Base-by-base conservation (phyloP, 2,888 invertebrate species). In the Luffia ferchaultella region DNA sequence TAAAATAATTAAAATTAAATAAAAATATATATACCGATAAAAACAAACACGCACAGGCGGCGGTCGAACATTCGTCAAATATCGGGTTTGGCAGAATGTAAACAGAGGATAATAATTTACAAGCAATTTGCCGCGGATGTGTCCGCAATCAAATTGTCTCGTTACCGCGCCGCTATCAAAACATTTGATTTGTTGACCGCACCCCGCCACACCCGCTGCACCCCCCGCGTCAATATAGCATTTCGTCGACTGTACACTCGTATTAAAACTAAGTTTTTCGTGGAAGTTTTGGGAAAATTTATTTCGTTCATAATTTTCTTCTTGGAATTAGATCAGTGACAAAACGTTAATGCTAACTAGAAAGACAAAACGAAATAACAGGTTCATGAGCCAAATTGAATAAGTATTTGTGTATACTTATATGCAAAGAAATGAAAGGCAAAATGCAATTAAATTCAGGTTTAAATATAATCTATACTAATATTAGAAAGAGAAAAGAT, bases 141-240 rank as follows among this genome's bases (percentile, higher is more conserved):
- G 82, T 80, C 79, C 79, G 83, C 80, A 83, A 83, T 83, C 83
- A 83, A 83, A 83, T 83, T 83, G 83, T 83, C 83, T 83, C 82
- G 83, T 83, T 83, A 82, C 80, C 80, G 75, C 77, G 49, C 30
- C 30, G 79, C 79, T 83, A 83, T 83, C 79, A 83, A 79, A 83
- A 83, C 83, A 83, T 83, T 83, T 83, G 83, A 83, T 83, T 83
- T 83, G 83, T 83, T 79, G 80, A 67, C 65, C 55, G 57, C 57
- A 53, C 62, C 64, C 41, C 45, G 46, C 46, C 46, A 40, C 19
- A 15, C 16, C 1, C 19, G 30, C 15, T 2, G 46, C 30, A 16
- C 46, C 58, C n/a, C 63, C 64, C 20, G 42, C 62, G 67, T 45
- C 16, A n/a, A n/a, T 41, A 46, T 46, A 76, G 76, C 77, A 77